These are phyloP conservation scores for Rhinophrynus dorsalis DNA, from an alignment of 2,797 vertebrate genomes.

Conservation along the genomic window DNA sequence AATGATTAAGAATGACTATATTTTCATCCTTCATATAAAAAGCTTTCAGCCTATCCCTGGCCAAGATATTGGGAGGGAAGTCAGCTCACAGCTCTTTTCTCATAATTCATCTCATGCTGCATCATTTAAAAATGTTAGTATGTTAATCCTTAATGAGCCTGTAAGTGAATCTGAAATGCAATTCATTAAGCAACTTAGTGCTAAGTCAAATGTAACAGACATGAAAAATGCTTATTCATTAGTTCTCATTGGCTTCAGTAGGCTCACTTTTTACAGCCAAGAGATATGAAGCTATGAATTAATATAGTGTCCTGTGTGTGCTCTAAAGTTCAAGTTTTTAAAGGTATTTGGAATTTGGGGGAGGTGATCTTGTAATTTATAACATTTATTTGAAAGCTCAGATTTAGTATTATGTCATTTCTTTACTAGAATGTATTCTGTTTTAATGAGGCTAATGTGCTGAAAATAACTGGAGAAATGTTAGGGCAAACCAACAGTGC, in stretches of 20 bases:
- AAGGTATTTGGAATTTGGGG: conserved; percentile 7
- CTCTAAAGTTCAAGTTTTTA: conserved; percentile 1
- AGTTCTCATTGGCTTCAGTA: conserved; percentile 51
- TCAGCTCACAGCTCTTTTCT: conserved; percentile 33
- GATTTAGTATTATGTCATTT: not conserved
- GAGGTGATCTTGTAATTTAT: conserved; percentile 36
- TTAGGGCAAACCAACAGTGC: too few species aligned
- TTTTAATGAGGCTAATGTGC: too few species aligned
- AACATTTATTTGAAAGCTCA: conserved; percentile 20
- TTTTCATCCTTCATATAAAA: not conserved
- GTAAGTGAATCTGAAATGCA: conserved; percentile 62
- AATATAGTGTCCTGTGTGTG: conserved; percentile 9
- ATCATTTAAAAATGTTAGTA: conserved; percentile 52
- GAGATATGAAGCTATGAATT: conserved; percentile 45
- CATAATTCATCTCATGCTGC: conserved; percentile 25
- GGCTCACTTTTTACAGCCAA: conserved; percentile 47
- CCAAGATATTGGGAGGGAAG: not conserved
- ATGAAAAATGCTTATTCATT: conserved; percentile 66
- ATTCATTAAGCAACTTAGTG: conserved; percentile 62
- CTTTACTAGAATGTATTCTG: too few species aligned
- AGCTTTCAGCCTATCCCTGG: not conserved
- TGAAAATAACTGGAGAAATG: too few species aligned
- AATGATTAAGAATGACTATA: too few species aligned
- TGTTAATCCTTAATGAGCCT: conserved; percentile 63
- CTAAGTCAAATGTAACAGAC: conserved; percentile 60